phyloP scores from a whole-genome alignment of 2,113 vertebrate species.

The Dipodomys ordii region DNA sequence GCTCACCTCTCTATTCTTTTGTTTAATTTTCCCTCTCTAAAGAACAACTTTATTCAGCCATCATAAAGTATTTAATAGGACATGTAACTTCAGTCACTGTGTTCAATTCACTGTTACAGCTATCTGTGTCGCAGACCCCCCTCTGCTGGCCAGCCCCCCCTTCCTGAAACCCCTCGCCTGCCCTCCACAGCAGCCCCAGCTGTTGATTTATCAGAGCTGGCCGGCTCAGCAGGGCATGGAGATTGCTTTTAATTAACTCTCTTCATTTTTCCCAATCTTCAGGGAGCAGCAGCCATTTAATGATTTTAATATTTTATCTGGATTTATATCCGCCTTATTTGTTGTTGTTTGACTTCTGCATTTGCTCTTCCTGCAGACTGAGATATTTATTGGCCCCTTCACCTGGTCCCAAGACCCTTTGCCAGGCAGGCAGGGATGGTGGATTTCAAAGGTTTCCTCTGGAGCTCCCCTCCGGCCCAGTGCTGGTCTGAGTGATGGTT shows the following conservation, averaged over 20 bases:
- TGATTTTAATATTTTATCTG: constrained; percentile 90
- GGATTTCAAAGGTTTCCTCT: constrained; percentile 45
- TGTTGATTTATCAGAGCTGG: constrained; percentile 88
- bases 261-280: constrained; percentile 88
- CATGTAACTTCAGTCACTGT: constrained; percentile 70
- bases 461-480: neutral
- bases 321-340: constrained; percentile 86
- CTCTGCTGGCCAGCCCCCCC: neutral
- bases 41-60: constrained; percentile 69
- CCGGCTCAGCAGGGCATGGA: constrained; percentile 87
- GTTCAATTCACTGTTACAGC: constrained; percentile 30
- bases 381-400: constrained; percentile 72
- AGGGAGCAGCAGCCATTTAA: constrained; percentile 88
- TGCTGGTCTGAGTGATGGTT: neutral
- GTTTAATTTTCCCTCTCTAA: neutral
- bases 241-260: constrained; percentile 91
- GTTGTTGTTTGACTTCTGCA: constrained; percentile 85
- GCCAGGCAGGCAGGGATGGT: constrained; percentile 2
- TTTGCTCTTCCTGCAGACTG: constrained; percentile 78
- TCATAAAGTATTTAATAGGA: constrained; percentile 68
- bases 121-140: constrained; percentile 49
- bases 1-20: neutral
- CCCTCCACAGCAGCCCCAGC: constrained; percentile 84
- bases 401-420: neutral
- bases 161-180: constrained; percentile 77